These are phyloP conservation scores for Tenthredo livida DNA, from an alignment of 2,888 invertebrate genomes.

Conservation along the genomic window DNA sequence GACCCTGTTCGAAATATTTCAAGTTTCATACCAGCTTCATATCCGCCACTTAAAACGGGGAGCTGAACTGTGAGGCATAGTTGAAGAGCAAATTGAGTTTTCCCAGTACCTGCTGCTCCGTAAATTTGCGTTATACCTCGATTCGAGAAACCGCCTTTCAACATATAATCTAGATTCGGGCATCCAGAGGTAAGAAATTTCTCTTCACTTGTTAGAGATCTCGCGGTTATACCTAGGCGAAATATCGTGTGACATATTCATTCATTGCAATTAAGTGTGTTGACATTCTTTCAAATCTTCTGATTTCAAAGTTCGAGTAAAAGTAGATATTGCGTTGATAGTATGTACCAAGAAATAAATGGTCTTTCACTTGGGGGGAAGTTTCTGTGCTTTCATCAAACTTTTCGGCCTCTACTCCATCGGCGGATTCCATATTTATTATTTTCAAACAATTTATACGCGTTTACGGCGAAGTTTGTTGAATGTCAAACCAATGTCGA, in stretches of 20 bases:
- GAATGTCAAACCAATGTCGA: too few species aligned
- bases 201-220: conserved; percentile 59
- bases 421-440: conserved; percentile 23
- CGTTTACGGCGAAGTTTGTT: not conserved
- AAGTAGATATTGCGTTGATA: not conserved
- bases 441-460: conserved; percentile 3
- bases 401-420: not conserved
- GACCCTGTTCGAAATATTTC: too few species aligned
- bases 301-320: not conserved
- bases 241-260: not conserved
- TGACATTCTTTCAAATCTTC: not conserved
- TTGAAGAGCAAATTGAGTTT: conserved; percentile 90
- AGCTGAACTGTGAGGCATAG: conserved; percentile 84
- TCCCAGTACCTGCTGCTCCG: conserved; percentile 90
- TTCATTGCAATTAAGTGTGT: not conserved
- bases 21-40: conserved; percentile 77
- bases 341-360: not conserved
- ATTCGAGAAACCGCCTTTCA: conserved; percentile 85
- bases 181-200: conserved; percentile 80
- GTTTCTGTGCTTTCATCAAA: not conserved
- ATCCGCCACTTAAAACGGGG: conserved; percentile 79
- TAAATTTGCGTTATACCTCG: conserved; percentile 88
- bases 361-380: not conserved
- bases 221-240: conserved; percentile 51
- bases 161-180: conserved; percentile 80